phyloP scores from a whole-genome alignment of 2,113 vertebrate species.

The Zingel zingel region DNA sequence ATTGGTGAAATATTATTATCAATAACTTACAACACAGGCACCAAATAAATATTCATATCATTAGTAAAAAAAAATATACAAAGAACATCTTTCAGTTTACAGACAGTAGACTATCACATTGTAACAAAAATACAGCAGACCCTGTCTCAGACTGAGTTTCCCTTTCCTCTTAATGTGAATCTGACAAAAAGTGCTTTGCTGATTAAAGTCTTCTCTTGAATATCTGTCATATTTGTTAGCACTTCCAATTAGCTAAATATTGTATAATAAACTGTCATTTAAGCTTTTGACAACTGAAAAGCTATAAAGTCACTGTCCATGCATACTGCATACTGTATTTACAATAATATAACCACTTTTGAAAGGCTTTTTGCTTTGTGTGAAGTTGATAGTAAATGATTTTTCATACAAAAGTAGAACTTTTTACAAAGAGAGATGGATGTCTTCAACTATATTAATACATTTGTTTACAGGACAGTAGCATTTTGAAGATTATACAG shows the following conservation, averaged over 20 bases:
- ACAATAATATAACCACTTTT: slow-evolving; percentile 25
- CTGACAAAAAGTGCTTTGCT: slow-evolving; percentile 79
- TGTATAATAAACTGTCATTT: slow-evolving; percentile 32
- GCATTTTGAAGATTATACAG: slow-evolving; percentile 49
- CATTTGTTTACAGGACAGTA: slow-evolving; percentile 32
- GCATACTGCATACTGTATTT: slow-evolving; percentile 47
- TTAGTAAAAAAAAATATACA: slow-evolving; percentile 82
- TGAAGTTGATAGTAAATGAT: background rate
- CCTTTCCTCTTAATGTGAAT: slow-evolving; percentile 55
- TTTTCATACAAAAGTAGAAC: background rate
- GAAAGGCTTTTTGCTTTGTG: background rate
- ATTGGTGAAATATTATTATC: slow-evolving; percentile 67
- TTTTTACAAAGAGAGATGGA: slow-evolving; percentile 30
- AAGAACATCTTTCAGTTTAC: slow-evolving; percentile 76
- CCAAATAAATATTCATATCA: slow-evolving; percentile 87
- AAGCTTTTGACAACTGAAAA: slow-evolving; percentile 41
- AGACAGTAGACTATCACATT: slow-evolving; percentile 82
- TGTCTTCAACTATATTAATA: slow-evolving; percentile 18
- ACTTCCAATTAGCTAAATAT: slow-evolving; percentile 55
- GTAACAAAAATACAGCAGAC: slow-evolving; percentile 45
- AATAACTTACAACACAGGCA: slow-evolving; percentile 85
- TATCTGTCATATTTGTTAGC: slow-evolving; percentile 45
- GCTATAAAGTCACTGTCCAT: slow-evolving; percentile 43
- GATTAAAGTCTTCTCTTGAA: slow-evolving; percentile 52
- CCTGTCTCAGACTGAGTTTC: slow-evolving; percentile 37